These are phyloP conservation scores for Apodemia mormo DNA, from an alignment of 2,888 invertebrate genomes.

Conservation along the genomic window DNA sequence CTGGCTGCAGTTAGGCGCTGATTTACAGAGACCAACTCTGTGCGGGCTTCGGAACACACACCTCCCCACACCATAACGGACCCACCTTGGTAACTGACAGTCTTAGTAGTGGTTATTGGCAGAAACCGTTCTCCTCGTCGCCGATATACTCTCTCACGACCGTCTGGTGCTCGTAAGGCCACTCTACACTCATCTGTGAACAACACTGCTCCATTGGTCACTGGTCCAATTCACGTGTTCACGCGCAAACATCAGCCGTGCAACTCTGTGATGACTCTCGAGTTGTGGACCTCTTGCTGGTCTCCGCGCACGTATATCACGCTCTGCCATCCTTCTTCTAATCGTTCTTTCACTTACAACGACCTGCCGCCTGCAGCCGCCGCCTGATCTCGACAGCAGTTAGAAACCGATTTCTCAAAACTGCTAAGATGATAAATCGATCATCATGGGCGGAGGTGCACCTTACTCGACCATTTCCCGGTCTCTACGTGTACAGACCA, in stretches of 20 bases:
- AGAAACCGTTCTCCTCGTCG: constrained; percentile 24
- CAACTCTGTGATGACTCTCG: constrained; percentile 28
- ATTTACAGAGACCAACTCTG: no score
- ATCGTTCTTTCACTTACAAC: constrained; percentile 31
- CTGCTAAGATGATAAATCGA: constrained; percentile 26
- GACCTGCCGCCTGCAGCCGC: constrained; percentile 27
- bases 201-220: constrained; percentile 28
- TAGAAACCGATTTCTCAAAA: constrained; percentile 9
- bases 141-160: constrained; percentile 14
- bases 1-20: not conserved
- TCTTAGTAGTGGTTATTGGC: not conserved
- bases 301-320: constrained; percentile 19
- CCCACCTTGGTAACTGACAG: constrained; percentile 30
- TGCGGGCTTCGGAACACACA: no score
- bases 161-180: constrained; percentile 11
- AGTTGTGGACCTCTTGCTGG: not conserved
- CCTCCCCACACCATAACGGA: not conserved
- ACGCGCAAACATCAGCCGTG: constrained; percentile 29
- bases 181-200: constrained; percentile 5
- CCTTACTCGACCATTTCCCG: constrained; percentile 27
- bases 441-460: constrained; percentile 32
- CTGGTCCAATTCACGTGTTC: constrained; percentile 32
- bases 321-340: constrained; percentile 34
- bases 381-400: constrained; percentile 22
- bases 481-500: constrained; percentile 24